These are phyloP conservation scores for Operophtera brumata DNA, from an alignment of 2,888 invertebrate genomes.

Conservation along the genomic window DNA sequence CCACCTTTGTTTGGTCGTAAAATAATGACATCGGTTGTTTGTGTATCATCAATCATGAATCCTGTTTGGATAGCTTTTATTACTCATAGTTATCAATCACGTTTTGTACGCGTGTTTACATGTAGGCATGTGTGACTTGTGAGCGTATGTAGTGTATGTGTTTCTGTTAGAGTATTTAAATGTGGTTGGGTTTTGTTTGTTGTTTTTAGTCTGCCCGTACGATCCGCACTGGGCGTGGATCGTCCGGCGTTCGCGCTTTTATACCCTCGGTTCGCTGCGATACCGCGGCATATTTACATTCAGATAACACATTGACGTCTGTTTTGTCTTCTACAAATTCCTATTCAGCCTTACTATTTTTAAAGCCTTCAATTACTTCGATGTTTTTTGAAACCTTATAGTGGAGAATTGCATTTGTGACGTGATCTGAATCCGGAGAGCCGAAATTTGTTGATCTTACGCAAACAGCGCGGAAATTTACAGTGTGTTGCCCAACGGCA, in stretches of 20 bases:
- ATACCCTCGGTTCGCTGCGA: slow-evolving; percentile 51
- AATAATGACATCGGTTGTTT: slow-evolving; percentile 7
- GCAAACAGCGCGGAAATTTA: slow-evolving; percentile 32
- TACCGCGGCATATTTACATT: slow-evolving; percentile 40
- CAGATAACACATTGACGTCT: slow-evolving; percentile 33
- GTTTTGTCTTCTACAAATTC: slow-evolving; percentile 28
- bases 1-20: slow-evolving; percentile 6
- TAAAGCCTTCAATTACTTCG: not conserved
- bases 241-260: slow-evolving; percentile 42
- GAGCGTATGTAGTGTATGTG: not conserved
- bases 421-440: slow-evolving; percentile 9
- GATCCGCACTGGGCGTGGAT: slow-evolving; percentile 72
- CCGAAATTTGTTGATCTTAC: slow-evolving; percentile 31
- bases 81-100: slow-evolving; percentile 25
- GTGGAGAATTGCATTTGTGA: not conserved
- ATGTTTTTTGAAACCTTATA: not conserved
- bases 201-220: slow-evolving; percentile 70
- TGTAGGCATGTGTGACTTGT: not conserved
- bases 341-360: too few species aligned
- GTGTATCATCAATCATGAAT: slow-evolving; percentile 6
- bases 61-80: slow-evolving; percentile 12
- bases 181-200: slow-evolving; percentile 15
- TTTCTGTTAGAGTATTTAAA: slow-evolving; percentile 4
- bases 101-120: slow-evolving; percentile 14
- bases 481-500: slow-evolving; percentile 19